Evolutionary conservation across 30 jellyfish, hydroid and myxozoan genomes (phyloP), one percentile per base, ranked within the genome.

Genomic region (Haliclystus octoradiatus): DNA sequence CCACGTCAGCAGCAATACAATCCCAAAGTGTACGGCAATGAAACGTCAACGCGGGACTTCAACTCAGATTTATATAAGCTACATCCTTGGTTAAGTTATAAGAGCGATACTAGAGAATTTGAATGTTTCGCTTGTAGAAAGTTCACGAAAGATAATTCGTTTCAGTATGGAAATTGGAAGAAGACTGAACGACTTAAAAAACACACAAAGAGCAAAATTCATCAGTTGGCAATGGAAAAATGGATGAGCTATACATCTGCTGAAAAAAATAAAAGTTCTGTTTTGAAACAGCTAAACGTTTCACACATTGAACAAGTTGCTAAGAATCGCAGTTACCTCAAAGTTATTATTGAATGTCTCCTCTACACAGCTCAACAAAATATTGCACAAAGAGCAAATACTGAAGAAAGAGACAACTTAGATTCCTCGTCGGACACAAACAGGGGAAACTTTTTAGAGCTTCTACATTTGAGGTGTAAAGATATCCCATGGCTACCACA

Each of bases 401-500:
- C 60, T 53, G 83, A 72, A 35, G 19, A 53, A 3, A 65, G 77
- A 22, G 23, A 35, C 33, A 5, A 26, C 34, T 31, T 62, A 52
- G 60, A 68, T 74, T 74, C 60, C 27, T 66, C 52, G 24, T 72
- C 76, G 60, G 50, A 72, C 31, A 72, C 62, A 51, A 72, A 72
- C 66, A 53, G 83, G 26, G 83, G 83, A 31, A 72, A 72, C 35
- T 60, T 72, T 34, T 72, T 72, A 30, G 75, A 72, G 75, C 52
- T 72, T 49, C 52, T 72, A 33, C 77, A 53, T 34, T 27, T 72
- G 31, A 72, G 83, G 46, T 52, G 66, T 2, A 62, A 66, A 57
- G 77, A 72, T 72, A 22, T 72, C 68, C 83, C 75, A 28, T 52
- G 76, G 83, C 49, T 72, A 72, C 60, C n/a, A 71, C 74, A 40